Conservation (phyloP, 2,888 invertebrate genomes). For the Eupithecia exiguata region DNA sequence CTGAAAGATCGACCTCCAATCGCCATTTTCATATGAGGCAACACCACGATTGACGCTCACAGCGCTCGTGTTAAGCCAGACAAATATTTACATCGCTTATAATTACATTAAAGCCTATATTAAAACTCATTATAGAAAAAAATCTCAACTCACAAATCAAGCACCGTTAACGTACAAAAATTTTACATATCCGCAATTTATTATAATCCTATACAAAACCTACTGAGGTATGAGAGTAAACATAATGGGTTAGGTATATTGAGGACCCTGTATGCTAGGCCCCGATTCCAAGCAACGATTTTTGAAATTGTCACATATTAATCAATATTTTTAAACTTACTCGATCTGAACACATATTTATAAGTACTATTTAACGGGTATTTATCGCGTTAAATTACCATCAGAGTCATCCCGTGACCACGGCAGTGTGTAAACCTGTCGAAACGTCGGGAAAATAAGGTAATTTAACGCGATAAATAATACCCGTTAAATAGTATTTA, state of each 20-base stretch:
- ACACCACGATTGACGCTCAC: background rate
- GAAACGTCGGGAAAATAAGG: no score
- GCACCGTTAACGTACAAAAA: slow-evolving; percentile 56
- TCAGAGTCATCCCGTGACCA: no score
- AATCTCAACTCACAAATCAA: slow-evolving; percentile 60
- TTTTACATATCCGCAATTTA: slow-evolving; percentile 19
- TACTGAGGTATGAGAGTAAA: background rate
- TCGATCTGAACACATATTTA: no score
- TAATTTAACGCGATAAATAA: no score
- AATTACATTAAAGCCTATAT: slow-evolving; percentile 47
- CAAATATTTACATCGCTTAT: slow-evolving; percentile 44
- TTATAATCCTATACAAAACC: background rate
- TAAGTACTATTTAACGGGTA: no score
- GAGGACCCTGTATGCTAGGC: background rate
- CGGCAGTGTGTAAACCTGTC: no score
- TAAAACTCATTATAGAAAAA: slow-evolving; percentile 54
- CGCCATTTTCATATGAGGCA: background rate
- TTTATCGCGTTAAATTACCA: no score
- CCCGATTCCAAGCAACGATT: background rate
- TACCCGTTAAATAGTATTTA: no score
- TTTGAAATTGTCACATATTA: background rate
- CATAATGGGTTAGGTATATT: background rate
- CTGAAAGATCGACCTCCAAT: background rate
- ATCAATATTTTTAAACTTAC: no score
- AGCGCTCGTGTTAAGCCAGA: slow-evolving; percentile 7